Conservation (phyloP, 1,140 invertebrate species). For the Dolichoris vasculosae region DNA sequence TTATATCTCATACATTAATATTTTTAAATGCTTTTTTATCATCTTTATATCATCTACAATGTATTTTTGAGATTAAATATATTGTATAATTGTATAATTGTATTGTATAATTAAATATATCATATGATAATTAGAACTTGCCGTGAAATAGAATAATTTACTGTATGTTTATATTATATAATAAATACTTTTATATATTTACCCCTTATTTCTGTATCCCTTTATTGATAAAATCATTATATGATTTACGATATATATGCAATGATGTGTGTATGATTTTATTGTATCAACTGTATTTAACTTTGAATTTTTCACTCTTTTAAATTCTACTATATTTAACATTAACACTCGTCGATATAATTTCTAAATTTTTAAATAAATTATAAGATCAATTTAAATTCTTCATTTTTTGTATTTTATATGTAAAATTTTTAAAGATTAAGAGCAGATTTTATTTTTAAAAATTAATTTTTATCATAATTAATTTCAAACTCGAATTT, state of each 20-base stretch:
- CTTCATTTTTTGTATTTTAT: not conserved
- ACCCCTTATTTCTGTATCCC: not conserved
- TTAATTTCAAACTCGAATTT: too few relatives aligned
- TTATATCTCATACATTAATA: not conserved
- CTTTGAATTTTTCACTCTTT: not conserved
- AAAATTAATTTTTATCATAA: too few relatives aligned
- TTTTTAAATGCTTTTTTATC: not conserved
- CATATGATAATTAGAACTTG: slow-evolving; percentile 2
- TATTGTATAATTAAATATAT: not conserved
- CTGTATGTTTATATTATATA: slow-evolving; percentile 8
- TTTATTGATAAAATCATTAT: slow-evolving; percentile 39
- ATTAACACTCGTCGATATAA: not conserved
- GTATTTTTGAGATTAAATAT: too few relatives aligned
- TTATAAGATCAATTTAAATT: not conserved
- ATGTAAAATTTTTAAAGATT: not conserved
- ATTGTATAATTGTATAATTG: too few relatives aligned
- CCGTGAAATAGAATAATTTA: slow-evolving; percentile 3
- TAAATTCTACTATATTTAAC: not conserved
- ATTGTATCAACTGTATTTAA: not conserved
- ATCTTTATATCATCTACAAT: not conserved
- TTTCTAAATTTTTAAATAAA: not conserved
- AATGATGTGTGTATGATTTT: slow-evolving; percentile 46
- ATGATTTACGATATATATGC: slow-evolving; percentile 32
- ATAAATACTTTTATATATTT: slow-evolving; percentile 34
- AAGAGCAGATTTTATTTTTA: not conserved